A percentile compares a stretch with the other conserved stretches of the same genome.
Conservation (phyloP, 2,888 invertebrate genomes). For the Callosobruchus maculatus region DNA sequence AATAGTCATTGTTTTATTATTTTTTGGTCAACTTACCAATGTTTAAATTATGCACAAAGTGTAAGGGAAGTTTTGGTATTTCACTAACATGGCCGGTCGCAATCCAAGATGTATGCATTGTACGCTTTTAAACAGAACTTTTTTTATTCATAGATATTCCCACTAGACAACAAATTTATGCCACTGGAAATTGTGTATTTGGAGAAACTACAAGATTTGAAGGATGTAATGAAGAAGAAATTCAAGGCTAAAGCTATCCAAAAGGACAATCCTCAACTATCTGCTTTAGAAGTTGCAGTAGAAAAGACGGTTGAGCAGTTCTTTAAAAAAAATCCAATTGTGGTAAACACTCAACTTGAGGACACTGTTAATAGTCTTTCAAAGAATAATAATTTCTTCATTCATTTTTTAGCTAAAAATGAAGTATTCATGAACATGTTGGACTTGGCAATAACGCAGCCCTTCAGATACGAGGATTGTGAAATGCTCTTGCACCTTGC, state of each 20-base stretch:
- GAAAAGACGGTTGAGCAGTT: conserved; percentile 61
- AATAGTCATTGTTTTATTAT: too few relatives aligned
- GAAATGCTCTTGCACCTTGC: conserved; percentile 34
- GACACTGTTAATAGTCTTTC: conserved; percentile 21
- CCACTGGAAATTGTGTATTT: conserved; percentile 68
- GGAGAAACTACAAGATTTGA: conserved; percentile 57
- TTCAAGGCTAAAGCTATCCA: conserved; percentile 40
- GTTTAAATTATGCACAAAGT: too few relatives aligned
- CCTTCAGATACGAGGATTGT: conserved; percentile 35
- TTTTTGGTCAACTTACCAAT: too few relatives aligned
- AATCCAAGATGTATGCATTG: too few relatives aligned
- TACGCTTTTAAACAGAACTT: too few relatives aligned
- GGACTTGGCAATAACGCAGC: conserved; percentile 39
- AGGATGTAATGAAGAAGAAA: conserved; percentile 35
- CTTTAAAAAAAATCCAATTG: conserved; percentile 39
- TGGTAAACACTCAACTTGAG: conserved; percentile 33
- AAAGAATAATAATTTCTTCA: conserved; percentile 26
- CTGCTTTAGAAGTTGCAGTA: conserved; percentile 59
- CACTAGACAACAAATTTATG: conserved; percentile 61
- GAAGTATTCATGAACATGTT: conserved; percentile 46
- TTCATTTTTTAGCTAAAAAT: conserved; percentile 40
- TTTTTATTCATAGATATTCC: conserved; percentile 60
- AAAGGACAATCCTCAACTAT: conserved; percentile 41
- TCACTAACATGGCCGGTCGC: too few relatives aligned
- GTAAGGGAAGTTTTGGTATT: too few relatives aligned